Evolutionary conservation across 2,888 invertebrate genomes (phyloP), one percentile per base, ranked within the genome.

Genomic region (Drosophila picticornis): DNA sequence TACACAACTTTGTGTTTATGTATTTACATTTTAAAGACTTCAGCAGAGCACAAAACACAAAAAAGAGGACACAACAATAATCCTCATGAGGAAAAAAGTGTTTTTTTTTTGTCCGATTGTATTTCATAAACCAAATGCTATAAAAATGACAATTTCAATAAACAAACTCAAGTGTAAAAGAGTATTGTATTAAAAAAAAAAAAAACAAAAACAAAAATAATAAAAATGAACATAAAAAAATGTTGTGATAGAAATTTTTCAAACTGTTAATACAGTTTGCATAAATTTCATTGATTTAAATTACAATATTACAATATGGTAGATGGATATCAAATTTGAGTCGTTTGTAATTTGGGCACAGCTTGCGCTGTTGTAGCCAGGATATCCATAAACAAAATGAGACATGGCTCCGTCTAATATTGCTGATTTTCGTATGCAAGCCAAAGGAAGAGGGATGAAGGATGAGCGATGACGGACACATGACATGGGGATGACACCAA

Each of bases 11-110:
- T 77, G 52, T 71, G 67, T 72, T 74, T 77, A 71, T 80, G 71
- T 68, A 78, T 80, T 81, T 69, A 81, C 78, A 80, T 69, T 85
- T 89, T 87, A 79, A 85, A 83, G 85, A 82, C 66, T 63, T 55
- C 11, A 56, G 38, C 38, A 31, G 36, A 61, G 48, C 58, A 29
- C 63, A 62, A 59, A 31, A 51, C 55, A 50, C 2, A 6, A 56
- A 40, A 29, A 29, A 4, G 2, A 25, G 6, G 27, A 7, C 25
- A 31, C 34, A 56, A 56, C 38, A 69, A 84, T 81, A 79, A 79
- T 79, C 69, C 69, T 69, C 60, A 69, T 68, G 58, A 38, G 22
- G 29, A 36, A 51, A 32, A 32, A 11, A 40, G 19, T 2, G 2
- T 1, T n/a, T 31, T n/a, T 19, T 58, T 29, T n/a, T 34, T 55